Evolutionary conservation across 2,113 vertebrate species (phyloP).

Genomic region (Gambusia holbrooki): DNA sequence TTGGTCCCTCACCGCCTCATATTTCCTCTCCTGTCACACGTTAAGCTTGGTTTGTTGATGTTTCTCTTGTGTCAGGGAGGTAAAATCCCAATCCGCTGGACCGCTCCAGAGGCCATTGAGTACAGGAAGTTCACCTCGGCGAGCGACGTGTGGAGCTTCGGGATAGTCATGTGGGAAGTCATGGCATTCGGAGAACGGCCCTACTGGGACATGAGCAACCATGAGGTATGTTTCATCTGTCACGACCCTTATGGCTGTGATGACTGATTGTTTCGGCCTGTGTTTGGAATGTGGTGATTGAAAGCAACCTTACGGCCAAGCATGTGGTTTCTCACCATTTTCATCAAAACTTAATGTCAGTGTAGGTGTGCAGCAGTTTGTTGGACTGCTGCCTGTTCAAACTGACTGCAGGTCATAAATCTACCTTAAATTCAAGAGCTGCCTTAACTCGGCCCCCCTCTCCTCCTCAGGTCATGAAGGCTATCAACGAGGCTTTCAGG

Average conservation of each 20-base stretch:
- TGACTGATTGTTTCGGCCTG: constrained; percentile 50
- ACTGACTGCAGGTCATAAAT: background rate
- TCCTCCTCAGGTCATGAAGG: constrained; percentile 92
- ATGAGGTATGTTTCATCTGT: constrained; percentile 74
- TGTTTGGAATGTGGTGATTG: constrained; percentile 19
- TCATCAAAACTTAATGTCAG: constrained; percentile 48
- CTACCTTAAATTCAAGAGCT: constrained; percentile 9
- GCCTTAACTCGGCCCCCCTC: constrained; percentile 4
- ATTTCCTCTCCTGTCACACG: constrained; percentile 36
- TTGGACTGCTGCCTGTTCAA: constrained; percentile 15
- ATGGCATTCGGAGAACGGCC: constrained; percentile 95
- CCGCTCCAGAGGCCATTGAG: constrained; percentile 93
- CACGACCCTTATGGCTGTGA: constrained; percentile 4
- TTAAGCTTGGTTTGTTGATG: constrained; percentile 54
- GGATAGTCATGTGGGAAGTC: constrained; percentile 99
- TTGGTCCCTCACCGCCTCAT: constrained; percentile 40
- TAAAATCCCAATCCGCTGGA: constrained; percentile 99
- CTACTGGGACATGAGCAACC: constrained; percentile 98
- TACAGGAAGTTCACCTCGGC: constrained; percentile 97
- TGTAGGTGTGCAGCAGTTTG: constrained; percentile 17
- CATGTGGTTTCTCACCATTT: constrained; percentile 30
- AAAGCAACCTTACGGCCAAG: constrained; percentile 16
- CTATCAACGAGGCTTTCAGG: constrained; percentile 94
- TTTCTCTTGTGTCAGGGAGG: constrained; percentile 83
- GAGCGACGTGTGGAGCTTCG: constrained; percentile 97